Base-by-base conservation (phyloP, 2,888 invertebrate genomes). In the Incurvaria masculella region DNA sequence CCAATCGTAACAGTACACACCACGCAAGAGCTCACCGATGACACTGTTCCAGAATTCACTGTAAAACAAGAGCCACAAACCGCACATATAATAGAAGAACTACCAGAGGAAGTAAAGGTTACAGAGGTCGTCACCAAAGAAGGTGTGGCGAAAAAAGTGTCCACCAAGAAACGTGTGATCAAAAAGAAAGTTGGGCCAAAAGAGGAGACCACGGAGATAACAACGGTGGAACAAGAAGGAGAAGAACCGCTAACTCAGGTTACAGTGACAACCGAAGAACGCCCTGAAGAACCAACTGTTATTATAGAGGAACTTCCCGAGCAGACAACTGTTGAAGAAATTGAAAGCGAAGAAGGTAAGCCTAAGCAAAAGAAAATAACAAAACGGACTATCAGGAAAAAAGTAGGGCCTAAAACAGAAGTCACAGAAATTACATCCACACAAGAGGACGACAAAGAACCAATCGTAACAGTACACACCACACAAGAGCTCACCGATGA, bases 401-500 rank as follows among this genome's bases (percentile, higher is more conserved):
- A 63, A 39, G 62, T 65, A 51, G 66, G 69, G 8, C 61, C 56
- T 17, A 58, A 56, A 44, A 53, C 59, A 56, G 66, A 62, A 64
- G 69, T 67, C 51, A 72, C 60, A 54, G 66, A 65, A 61, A 72
- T 70, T 57, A 69, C 67, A 50, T 65, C 59, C 60, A 57, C 65
- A 56, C 54, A 72, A 65, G 59, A 75, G 60, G 55, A 72, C 62
- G 71, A 72, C 55, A 55, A 72, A 52, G 51, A 57, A 33, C 63
- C 63, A 1, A 59, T 60, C 55, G 63, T 52, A 1, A 63, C 64
- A 2, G 62, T 65, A 23, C 23, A 23, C 23, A 23, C 23, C 5
- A 23, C 23, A 23, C 57, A 56, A 45, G 55, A 55, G 53, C 55
- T 52, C 49, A 57, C 21, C 41, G 54, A 58, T 2, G 60, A 47